phyloP scores from a whole-genome alignment of 2,113 vertebrate species.

The Rhodinocichla rosea region DNA sequence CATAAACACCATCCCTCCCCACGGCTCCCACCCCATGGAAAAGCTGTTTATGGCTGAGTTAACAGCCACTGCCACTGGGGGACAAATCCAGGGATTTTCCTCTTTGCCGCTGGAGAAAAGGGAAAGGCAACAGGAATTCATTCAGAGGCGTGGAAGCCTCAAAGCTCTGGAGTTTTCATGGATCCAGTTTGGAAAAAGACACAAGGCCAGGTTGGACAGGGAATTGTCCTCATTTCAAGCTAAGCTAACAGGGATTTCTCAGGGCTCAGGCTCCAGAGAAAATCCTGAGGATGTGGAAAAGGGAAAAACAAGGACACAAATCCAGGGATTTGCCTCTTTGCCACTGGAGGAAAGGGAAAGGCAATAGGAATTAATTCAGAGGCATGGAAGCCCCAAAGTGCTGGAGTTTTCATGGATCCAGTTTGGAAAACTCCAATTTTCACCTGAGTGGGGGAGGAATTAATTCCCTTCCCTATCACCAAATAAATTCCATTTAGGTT shows the following conservation, averaged over 20 bases:
- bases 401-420: background rate
- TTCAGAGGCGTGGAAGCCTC: background rate
- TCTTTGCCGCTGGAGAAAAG: background rate
- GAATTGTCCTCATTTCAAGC: too few relatives aligned
- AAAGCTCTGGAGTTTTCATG: background rate
- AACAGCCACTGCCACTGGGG: background rate
- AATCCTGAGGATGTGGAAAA: too few relatives aligned
- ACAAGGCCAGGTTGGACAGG: too few relatives aligned
- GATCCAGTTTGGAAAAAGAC: too few relatives aligned
- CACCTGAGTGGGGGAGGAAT: background rate
- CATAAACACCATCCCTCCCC: background rate
- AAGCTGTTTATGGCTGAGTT: background rate
- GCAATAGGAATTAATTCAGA: background rate
- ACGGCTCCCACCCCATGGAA: accelerated
- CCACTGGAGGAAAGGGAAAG: background rate
- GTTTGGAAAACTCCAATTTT: background rate
- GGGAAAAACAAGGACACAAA: too few relatives aligned
- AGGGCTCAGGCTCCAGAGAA: too few relatives aligned
- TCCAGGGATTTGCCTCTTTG: background rate
- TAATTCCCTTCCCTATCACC: background rate
- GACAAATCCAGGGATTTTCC: background rate
- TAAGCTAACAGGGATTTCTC: too few relatives aligned
- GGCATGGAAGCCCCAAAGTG: background rate
- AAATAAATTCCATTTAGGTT: background rate
- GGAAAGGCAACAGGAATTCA: background rate